phyloP scores from a whole-genome alignment of 1,140 invertebrate species.

The Drosophila kikkawai region DNA sequence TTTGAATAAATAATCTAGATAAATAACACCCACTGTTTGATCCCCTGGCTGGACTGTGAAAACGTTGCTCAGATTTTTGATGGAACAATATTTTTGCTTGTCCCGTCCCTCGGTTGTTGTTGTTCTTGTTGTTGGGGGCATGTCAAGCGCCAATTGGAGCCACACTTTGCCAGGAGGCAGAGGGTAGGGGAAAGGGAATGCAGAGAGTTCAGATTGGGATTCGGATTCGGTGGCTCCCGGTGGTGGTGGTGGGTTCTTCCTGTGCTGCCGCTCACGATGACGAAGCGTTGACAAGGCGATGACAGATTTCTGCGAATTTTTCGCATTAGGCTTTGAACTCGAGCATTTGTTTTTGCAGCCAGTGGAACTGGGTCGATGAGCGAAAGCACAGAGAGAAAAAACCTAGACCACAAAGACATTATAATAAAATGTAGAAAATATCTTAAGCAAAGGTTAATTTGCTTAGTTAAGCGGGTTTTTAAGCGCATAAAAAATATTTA shows the following conservation, averaged over 20 bases:
- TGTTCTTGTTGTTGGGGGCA: slow-evolving; percentile 21
- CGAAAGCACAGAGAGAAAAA: background rate
- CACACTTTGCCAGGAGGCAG: slow-evolving; percentile 55
- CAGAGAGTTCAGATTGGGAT: slow-evolving; percentile 5
- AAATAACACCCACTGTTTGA: background rate
- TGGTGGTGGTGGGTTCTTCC: slow-evolving; percentile 46
- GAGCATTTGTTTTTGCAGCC: slow-evolving; percentile 66
- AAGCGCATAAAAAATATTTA: background rate
- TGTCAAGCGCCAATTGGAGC: slow-evolving; percentile 75
- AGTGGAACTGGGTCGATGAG: slow-evolving; percentile 51
- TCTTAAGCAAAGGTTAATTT: background rate
- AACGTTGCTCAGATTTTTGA: slow-evolving; percentile 73
- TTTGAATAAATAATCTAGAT: background rate
- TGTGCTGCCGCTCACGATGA: slow-evolving; percentile 62
- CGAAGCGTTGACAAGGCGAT: slow-evolving; percentile 80
- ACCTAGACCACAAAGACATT: too few relatives aligned
- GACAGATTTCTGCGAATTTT: slow-evolving; percentile 83
- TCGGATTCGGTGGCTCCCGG: slow-evolving; percentile 32
- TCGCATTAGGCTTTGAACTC: slow-evolving; percentile 83
- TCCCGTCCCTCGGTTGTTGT: slow-evolving; percentile 36
- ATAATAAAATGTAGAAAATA: too few relatives aligned
- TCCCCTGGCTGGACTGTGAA: slow-evolving; percentile 10
- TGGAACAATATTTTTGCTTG: slow-evolving; percentile 74
- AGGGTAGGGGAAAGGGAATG: background rate
- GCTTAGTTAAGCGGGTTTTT: background rate